Evolutionary conservation across 2,797 vertebrate species (phyloP), one percentile per base, ranked within the genome.

Genomic region (Dallia pectoralis): DNA sequence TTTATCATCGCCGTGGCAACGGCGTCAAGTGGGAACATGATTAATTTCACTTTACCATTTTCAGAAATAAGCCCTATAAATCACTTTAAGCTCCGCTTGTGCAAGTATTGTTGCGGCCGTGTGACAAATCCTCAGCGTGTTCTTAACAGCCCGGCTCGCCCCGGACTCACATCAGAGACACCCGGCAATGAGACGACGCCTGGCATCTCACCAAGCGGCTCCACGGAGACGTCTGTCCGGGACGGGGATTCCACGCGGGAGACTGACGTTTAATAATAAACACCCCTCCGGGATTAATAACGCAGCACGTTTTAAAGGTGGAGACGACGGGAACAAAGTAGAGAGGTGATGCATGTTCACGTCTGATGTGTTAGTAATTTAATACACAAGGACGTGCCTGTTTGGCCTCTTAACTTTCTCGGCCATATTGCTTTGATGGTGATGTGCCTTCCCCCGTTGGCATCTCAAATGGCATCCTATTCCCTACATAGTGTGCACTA

Each of bases 21-120:
- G 72, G 84, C 90, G 90, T 93, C 93, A 94, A 92, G 90, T 93
- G 92, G 88, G 92, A 91, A 83, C 81, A 84, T 93, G 93, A 94
- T 94, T 93, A 93, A 94, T 94, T 93, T 92, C 86, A 88, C 92
- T 93, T 94, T 92, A 93, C 92, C 90, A 92, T 92, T 92, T 93
- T 93, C 89, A 93, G 93, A 94, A 94, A 94, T 93, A 94, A 93
- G 93, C 85, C 85, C 92, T 90, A 94, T 94, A 94, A 94, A 94
- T 94, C 93, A 94, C 92, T 81, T 85, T 81, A 87, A 90, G 85
- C 92, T 85, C 71, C 30, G 87, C 61, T 79, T 78, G 86, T 79
- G 87, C 73, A 79, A 80, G 71, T 82, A 88, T 89, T 79, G 77
- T 84, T 83, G 77, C 73, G 73, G 80, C 86, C 56, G 80, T 87